Base-by-base conservation (phyloP, 2,888 invertebrate species). In the Melipona beecheii region DNA sequence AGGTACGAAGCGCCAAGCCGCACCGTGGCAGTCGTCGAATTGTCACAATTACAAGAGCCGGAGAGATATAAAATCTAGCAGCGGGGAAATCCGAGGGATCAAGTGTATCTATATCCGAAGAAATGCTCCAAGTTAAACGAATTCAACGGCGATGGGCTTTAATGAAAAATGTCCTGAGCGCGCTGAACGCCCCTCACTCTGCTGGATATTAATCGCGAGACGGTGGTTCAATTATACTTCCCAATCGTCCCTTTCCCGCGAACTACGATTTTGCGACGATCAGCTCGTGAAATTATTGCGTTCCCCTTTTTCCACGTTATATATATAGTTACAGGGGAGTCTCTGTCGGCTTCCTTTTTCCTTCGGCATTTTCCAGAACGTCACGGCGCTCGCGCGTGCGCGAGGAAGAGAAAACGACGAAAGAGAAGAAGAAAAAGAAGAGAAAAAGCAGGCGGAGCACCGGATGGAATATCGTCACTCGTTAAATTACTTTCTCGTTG, bases 221-320 rank as follows among this genome's bases (percentile, higher is more conserved):
- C 84, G 84, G 85, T 86, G 85, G 89, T 89, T 91, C 91, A 90
- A 91, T 91, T 91, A 91, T 88, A 88, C 88, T 89, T 90, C 87
- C 87, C 90, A 90, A 90, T 91, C 90, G 86, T 87, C 81, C 81
- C 75, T 77, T 84, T 85, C 72, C 87, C 77, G 81, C 84, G 80
- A 76, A 76, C 87, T 71, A 85, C 89, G 86, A 87, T 88, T 89
- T 78, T 75, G 76, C 81, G 83, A 82, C 83, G 87, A 89, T 84
- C 87, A 82, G 84, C 75, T 86, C 87, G 85, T 88, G 88, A 87
- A 89, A 89, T 89, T 89, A 89, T 89, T 88, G 89, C 88, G 76
- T 54, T 79, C 75, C 72, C 60, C 72, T 15, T 49, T 64, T 27
- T 60, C 27, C 2, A 36, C 58, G 52, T 76, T 82, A 83, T 89